phyloP scores from a whole-genome alignment of 2,113 vertebrate species.

The Osmerus eperlanus region DNA sequence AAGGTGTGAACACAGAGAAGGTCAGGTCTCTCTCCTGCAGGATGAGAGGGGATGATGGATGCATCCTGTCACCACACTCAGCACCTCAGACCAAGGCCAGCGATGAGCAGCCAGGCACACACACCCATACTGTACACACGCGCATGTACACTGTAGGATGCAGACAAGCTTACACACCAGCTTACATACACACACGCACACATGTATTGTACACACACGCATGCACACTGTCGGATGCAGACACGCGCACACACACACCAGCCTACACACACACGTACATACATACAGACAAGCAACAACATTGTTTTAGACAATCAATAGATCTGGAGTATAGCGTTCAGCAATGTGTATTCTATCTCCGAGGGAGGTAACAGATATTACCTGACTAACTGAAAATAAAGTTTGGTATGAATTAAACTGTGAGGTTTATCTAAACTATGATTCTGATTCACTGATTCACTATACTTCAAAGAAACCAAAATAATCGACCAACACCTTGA shows the following conservation, averaged over 20 bases:
- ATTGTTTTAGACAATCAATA: too few species aligned
- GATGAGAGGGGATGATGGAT: slow-evolving; percentile 45
- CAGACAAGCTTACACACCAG: background rate
- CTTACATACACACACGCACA: background rate
- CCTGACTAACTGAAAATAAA: too few species aligned
- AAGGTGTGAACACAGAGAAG: slow-evolving; percentile 34
- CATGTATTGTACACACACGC: background rate
- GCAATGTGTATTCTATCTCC: too few species aligned
- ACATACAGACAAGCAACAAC: background rate
- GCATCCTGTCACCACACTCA: slow-evolving; percentile 18
- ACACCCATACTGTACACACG: background rate
- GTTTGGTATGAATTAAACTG: too few species aligned
- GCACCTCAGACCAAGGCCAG: slow-evolving; percentile 31
- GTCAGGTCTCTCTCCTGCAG: slow-evolving; percentile 8
- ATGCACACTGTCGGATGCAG: background rate
- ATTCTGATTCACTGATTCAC: too few species aligned
- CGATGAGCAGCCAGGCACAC: slow-evolving; percentile 12
- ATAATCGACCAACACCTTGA: too few species aligned
- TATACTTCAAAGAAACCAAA: too few species aligned
- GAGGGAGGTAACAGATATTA: too few species aligned
- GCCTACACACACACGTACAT: background rate
- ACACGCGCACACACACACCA: background rate
- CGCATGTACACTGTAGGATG: background rate
- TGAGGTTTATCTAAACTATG: too few species aligned
- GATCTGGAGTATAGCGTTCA: too few species aligned